These are phyloP conservation scores for Heloderma charlesbogerti DNA, from an alignment of 2,113 vertebrate genomes.

Conservation along the genomic window DNA sequence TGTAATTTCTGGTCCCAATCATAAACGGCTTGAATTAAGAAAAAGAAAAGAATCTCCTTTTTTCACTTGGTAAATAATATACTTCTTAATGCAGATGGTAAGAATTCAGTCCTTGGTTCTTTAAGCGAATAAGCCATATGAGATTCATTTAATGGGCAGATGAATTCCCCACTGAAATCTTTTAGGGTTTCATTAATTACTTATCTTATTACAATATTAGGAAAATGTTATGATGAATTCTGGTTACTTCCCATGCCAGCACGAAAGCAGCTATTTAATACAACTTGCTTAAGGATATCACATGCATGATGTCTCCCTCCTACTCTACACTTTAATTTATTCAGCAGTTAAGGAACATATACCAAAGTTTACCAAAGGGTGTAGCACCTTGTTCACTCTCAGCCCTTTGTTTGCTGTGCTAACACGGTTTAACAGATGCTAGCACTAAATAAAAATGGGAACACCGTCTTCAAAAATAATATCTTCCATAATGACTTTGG, in stretches of 20 bases:
- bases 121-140: slow-evolving; percentile 33
- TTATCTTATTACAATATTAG: neutral
- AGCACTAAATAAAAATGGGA: neutral
- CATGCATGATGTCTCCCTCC: neutral
- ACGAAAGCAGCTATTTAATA: neutral
- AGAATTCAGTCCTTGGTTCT: slow-evolving; percentile 40
- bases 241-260: slow-evolving; percentile 1
- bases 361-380: neutral
- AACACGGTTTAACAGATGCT: neutral
- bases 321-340: neutral
- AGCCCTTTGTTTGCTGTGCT: neutral
- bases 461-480: neutral
- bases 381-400: neutral
- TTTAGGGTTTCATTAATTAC: slow-evolving; percentile 6
- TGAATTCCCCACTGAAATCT: slow-evolving; percentile 13
- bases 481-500: neutral
- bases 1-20: slow-evolving; percentile 34
- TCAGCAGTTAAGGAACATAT: neutral
- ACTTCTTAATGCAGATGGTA: slow-evolving; percentile 16
- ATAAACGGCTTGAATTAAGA: slow-evolving; percentile 19
- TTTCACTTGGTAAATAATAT: slow-evolving; percentile 1
- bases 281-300: neutral
- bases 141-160: slow-evolving; percentile 28
- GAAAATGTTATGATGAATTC: slow-evolving; percentile 12
- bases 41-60: neutral